Base-by-base conservation (phyloP, 2,888 invertebrate genomes). In the Pseudococcus viburni region DNA sequence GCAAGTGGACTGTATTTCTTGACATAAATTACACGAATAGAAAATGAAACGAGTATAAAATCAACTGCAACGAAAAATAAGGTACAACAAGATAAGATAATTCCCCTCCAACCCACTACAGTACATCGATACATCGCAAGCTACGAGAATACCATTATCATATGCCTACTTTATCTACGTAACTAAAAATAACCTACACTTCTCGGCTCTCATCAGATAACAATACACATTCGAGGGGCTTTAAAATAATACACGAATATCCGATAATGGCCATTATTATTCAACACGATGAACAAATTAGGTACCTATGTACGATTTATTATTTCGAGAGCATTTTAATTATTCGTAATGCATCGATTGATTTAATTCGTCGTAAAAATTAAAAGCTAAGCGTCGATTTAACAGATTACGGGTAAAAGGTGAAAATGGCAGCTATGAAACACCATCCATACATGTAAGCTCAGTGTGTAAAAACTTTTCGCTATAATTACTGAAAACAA, bases 401-500 rank as follows among this genome's bases (percentile, higher is more conserved):
- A 22, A 64, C 64, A 64, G 64, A 64, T 64, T 64, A 64, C 9
- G 11, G n/a, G 51, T 12, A 22, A 22, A 22, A 64, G 64, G 64
- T 64, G 64, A 64, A 64, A 64, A 64, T 19, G 64, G 64, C 64
- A 22, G 22, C 22, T 64, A 15, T 1, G 64, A 22, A 22, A 64
- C 64, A 22, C 64, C n/a, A 19, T 59, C 59, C 59, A 59, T 59
- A 59, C 15, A 59, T 15, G 59, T 19, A 59, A 17, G 59, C 15
- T 19, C 19, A 64, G 64, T 22, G 12, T 64, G 22, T 64, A 42
- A 77, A 77, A 77, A 77, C 77, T 77, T 77, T 77, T 77, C 77
- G 39, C 39, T 42, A 42, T 77, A 77, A 77, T 77, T 77, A 77
- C 77, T 77, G 77, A 77, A 77, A 77, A 77, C 77, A 77, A 73